Evolutionary conservation across 2,113 vertebrate species (phyloP).

Genomic region (Puma concolor): DNA sequence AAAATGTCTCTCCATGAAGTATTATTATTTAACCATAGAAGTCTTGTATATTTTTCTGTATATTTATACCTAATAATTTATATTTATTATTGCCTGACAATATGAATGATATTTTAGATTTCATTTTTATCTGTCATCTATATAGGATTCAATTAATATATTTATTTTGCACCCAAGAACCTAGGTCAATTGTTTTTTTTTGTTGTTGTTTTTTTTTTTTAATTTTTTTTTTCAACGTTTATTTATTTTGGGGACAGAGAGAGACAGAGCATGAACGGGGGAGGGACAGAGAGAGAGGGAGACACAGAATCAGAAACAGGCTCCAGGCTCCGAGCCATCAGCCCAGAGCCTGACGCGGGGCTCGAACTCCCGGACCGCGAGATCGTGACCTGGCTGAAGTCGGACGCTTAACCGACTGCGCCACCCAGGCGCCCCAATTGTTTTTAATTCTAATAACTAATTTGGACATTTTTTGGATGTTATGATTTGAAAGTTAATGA

Average conservation of each 20-base stretch:
- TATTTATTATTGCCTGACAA: constrained; percentile 9
- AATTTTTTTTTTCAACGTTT: no score
- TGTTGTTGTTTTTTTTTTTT: no score
- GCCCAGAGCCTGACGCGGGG: no score
- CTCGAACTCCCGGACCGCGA: no score
- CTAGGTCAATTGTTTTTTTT: neutral
- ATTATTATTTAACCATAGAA: neutral
- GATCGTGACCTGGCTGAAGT: no score
- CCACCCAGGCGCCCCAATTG: no score
- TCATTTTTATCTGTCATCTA: neutral
- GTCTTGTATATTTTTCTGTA: neutral
- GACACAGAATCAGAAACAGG: no score
- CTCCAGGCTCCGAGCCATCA: no score
- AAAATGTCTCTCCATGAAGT: neutral
- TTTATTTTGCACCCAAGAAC: constrained; percentile 17
- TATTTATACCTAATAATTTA: neutral
- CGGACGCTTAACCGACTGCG: no score
- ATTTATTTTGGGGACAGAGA: no score
- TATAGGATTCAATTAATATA: neutral
- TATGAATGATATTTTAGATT: neutral
- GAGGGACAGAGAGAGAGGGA: no score
- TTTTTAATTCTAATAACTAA: neutral
- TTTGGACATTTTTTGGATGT: neutral
- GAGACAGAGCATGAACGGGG: no score
- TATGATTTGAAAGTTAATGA: constrained; percentile 17